Percentiles rank a stretch among this genome's conserved stretches.
These are phyloP conservation scores for Remorina albescens DNA, from an alignment of 2,797 vertebrate species.

Conservation along the genomic window DNA sequence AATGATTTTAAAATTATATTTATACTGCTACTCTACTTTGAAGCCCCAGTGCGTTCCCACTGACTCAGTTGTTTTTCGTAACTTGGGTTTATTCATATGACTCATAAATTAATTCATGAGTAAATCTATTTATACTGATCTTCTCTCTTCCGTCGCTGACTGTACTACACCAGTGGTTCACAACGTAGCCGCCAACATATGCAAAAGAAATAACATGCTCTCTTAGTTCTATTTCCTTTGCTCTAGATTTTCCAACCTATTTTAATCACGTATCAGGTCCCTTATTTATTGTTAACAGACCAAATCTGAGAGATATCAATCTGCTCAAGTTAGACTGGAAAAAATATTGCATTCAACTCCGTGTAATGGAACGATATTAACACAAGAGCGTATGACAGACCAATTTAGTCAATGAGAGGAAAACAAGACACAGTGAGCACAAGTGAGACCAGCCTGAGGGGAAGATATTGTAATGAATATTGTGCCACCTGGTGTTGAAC, in stretches of 20 bases:
- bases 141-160: background rate
- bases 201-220: background rate
- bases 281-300: background rate
- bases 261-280: background rate
- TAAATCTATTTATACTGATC: background rate
- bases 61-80: conserved; percentile 29
- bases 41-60: background rate
- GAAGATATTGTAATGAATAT: conserved; percentile 19
- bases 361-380: background rate
- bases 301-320: background rate
- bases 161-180: background rate
- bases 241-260: background rate
- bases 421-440: background rate
- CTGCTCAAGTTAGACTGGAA: background rate
- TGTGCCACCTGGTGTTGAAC: conserved; percentile 72
- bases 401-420: conserved; percentile 1
- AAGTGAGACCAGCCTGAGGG: background rate
- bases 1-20: conserved; percentile 22
- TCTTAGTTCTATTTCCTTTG: background rate
- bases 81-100: conserved; percentile 14
- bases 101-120: background rate
- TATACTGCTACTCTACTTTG: conserved; percentile 2
- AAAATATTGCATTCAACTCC: background rate
- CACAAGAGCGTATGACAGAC: conserved; percentile 2
- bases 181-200: background rate